Base-by-base conservation (phyloP, 2,888 invertebrate genomes). In the Parnassius orleans region DNA sequence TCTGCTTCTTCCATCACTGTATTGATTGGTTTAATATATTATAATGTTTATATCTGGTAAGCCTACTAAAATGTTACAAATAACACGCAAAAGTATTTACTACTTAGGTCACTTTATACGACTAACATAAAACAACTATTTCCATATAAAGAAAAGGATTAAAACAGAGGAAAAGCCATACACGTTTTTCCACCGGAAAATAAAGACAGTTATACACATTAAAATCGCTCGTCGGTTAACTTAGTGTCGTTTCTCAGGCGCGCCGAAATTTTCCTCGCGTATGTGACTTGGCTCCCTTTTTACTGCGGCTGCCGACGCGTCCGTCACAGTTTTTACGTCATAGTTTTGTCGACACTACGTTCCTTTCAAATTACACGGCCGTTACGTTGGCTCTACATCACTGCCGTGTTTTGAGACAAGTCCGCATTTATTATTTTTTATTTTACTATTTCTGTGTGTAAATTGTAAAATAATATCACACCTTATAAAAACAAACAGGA, bases 281-380 rank as follows among this genome's bases (percentile, higher is more conserved):
- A 11, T 10, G 55, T 57, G 14, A 7, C 53, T 14, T 9, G 51
- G 51, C 48, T 44, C 64, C 47, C 53, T 57, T 52, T 65, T 65
- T 54, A 56, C 63, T 61, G 60, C 67, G 68, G 58, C 63, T 63
- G 63, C 63, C 63, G 66, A 57, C 60, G 72, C 70, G 74, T 68
- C 72, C 77, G 81, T 83, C 83, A 84, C 82, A 84, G 87, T 90
- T 90, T 89, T 90, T 89, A 77, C 78, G 68, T 69, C 72, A 70
- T 73, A 72, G 75, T 77, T 75, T 75, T 74, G 79, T 78, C 75
- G 65, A 69, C 69, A 77, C 69, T 78, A 76, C 86, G 88, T 87
- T 87, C 88, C 85, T 72, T 71, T 80, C 74, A 87, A 88, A 89
- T 88, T 85, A 80, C 82, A 81, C 81, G 71, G 66, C 65, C 67